Evolutionary conservation across 64 coral and sea anemone species (phyloP).

Genomic region (Actinia tenebrosa): DNA sequence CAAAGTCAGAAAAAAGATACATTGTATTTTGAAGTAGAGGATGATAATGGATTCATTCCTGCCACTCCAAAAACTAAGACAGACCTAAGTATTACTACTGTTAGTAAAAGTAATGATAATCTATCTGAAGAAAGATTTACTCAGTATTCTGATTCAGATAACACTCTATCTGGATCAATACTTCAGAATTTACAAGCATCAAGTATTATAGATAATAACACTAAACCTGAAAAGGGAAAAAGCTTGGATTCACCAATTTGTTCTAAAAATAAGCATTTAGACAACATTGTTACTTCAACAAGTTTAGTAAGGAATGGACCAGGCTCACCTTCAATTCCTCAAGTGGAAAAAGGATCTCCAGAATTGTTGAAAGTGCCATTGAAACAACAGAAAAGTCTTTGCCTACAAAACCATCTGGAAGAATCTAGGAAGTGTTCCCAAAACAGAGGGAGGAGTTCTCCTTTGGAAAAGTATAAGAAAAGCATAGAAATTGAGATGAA

Average conservation of each 20-base stretch:
- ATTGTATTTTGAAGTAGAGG: background rate
- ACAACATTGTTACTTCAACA: background rate
- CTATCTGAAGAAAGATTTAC: background rate
- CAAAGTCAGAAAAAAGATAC: background rate
- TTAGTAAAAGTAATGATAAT: background rate
- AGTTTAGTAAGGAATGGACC: background rate
- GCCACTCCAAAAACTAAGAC: background rate
- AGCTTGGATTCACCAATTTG: background rate
- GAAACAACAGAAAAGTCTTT: background rate
- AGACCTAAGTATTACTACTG: background rate
- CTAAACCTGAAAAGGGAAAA: background rate
- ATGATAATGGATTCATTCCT: background rate
- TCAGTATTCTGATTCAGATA: background rate
- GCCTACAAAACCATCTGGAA: background rate
- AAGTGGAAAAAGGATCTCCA: background rate
- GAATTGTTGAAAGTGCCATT: background rate
- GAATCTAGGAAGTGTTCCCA: background rate
- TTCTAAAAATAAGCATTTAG: background rate
- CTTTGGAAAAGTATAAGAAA: background rate
- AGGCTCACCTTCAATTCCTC: background rate
- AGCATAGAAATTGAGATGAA: background rate
- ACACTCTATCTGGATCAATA: background rate
- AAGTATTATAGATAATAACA: background rate
- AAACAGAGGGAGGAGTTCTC: background rate
- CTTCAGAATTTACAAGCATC: background rate